Percentiles rank a stretch among this genome's conserved stretches.
Conservation (phyloP, 2,113 vertebrate genomes). For the Corvus moneduloides region DNA sequence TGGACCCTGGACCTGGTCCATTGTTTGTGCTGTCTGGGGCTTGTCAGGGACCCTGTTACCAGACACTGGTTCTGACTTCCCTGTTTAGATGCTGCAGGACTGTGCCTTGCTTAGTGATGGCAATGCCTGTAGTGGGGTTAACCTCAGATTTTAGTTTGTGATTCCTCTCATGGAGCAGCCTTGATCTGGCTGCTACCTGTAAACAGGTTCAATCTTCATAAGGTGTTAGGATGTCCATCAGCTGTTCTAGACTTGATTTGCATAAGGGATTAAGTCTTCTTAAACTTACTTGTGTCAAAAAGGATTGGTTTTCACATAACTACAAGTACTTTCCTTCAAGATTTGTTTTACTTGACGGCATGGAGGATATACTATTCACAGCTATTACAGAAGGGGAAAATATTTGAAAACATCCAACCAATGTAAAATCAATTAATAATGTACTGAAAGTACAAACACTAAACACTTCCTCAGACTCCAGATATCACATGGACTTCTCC, state of each 20-base stretch:
- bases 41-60: neutral
- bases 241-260: neutral
- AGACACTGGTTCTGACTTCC: neutral
- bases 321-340: neutral
- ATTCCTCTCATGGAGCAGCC: neutral
- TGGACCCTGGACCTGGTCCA: neutral
- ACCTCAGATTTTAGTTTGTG: neutral
- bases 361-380: neutral
- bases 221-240: neutral
- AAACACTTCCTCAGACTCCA: neutral
- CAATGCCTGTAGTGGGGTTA: neutral
- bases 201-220: neutral
- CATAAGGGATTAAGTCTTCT: neutral
- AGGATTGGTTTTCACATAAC: neutral
- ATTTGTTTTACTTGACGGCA: neutral
- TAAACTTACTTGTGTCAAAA: neutral
- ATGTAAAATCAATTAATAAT: neutral
- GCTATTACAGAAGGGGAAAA: neutral
- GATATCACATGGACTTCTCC: neutral
- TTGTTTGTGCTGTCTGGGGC: neutral
- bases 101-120: neutral
- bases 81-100: neutral
- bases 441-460: neutral
- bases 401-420: neutral
- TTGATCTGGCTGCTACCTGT: neutral